These are phyloP conservation scores for Halyomorpha halys DNA, from an alignment of 1,140 invertebrate species.

Conservation along the genomic window DNA sequence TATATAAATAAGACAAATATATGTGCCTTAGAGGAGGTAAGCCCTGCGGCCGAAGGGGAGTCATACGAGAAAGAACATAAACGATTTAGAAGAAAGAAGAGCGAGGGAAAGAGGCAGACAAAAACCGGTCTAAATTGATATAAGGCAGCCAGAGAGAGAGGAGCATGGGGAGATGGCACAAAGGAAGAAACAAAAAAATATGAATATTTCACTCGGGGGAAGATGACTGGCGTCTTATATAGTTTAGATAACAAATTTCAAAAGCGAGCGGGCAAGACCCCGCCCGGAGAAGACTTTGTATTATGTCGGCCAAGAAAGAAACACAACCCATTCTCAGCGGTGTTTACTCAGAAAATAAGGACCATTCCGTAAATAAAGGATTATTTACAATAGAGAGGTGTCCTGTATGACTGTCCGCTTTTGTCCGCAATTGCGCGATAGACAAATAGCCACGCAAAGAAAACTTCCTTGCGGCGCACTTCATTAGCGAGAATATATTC, in stretches of 20 bases:
- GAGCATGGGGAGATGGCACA: not conserved
- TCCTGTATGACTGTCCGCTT: not conserved
- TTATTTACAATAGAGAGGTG: slow-evolving; percentile 28
- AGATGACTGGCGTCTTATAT: slow-evolving; percentile 15
- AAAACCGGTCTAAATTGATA: slow-evolving; percentile 16
- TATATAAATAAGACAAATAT: too few relatives aligned
- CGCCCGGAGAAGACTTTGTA: slow-evolving; percentile 3
- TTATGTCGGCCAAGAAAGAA: slow-evolving; percentile 19
- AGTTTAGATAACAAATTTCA: slow-evolving; percentile 18
- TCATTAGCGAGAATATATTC: too few relatives aligned
- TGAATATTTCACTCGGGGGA: slow-evolving; percentile 18
- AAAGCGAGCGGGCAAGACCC: not conserved
- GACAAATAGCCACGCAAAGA: too few relatives aligned
- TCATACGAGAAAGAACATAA: slow-evolving; percentile 17
- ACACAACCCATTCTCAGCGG: slow-evolving; percentile 24
- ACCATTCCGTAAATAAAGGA: slow-evolving; percentile 27
- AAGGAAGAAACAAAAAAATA: slow-evolving; percentile 15
- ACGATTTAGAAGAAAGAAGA: slow-evolving; percentile 9
- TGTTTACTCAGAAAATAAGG: slow-evolving; percentile 27
- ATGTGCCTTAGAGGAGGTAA: too few relatives aligned
- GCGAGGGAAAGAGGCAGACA: slow-evolving; percentile 9
- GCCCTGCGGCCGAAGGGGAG: not conserved
- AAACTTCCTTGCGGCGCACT: too few relatives aligned
- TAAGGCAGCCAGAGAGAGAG: not conserved
- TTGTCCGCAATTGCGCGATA: too few relatives aligned